A percentile compares a stretch with the other conserved stretches of the same genome.
Conservation (phyloP, 2,797 vertebrate genomes). For the Ceryle rudis region DNA sequence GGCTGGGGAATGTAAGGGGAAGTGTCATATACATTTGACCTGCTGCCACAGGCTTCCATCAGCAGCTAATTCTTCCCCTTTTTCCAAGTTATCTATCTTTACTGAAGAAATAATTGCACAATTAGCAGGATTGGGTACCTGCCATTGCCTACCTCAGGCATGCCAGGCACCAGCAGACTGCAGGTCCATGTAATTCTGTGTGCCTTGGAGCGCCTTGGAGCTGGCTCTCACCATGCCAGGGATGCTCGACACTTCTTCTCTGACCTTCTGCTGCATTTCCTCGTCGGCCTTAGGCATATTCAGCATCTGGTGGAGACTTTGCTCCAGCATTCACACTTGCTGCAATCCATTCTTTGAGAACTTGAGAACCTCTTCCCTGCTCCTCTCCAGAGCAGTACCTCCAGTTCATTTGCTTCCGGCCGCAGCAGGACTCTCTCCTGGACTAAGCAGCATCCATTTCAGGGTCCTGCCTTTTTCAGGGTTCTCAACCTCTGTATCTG, state of each 20-base stretch:
- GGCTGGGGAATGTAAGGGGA: not conserved
- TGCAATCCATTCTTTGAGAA: not conserved
- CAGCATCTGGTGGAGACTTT: not conserved
- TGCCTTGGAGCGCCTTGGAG: not conserved
- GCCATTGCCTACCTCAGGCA: not conserved
- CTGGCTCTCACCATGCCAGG: not conserved
- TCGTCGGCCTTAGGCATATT: not conserved
- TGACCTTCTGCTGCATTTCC: not conserved
- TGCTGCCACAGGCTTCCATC: not conserved
- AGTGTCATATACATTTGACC: not conserved
- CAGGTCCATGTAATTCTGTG: not conserved
- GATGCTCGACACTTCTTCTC: not conserved
- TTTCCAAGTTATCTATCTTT: not conserved
- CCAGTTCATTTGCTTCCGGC: not conserved
- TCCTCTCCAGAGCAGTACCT: not conserved
- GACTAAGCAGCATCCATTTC: not conserved
- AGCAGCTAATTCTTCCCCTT: not conserved
- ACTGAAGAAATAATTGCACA: not conserved
- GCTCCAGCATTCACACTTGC: not conserved
- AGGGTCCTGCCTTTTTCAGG: not conserved
- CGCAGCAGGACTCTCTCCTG: not conserved
- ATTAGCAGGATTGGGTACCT: not conserved
- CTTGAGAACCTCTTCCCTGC: not conserved
- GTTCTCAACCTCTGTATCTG: not conserved
- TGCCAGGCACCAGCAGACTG: not conserved